These are phyloP conservation scores for Dallia pectoralis DNA, from an alignment of 2,797 vertebrate genomes.

Conservation along the genomic window DNA sequence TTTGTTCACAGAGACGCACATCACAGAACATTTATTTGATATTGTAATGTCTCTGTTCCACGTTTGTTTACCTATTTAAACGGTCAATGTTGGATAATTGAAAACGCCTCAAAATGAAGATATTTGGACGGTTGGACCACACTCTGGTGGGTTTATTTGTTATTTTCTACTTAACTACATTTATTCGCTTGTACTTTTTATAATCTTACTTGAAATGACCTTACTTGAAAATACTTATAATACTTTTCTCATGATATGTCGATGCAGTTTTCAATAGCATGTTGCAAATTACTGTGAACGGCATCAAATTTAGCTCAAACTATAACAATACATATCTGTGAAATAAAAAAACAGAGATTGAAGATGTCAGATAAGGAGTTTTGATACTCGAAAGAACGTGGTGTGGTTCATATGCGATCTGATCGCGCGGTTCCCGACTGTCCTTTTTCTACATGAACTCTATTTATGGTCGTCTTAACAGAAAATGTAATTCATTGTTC, in stretches of 20 bases:
- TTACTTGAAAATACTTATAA: not conserved
- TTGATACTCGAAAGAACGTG: too few species aligned
- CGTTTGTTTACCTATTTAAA: not conserved
- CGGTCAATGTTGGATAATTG: slow-evolving; percentile 54
- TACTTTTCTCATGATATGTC: not conserved
- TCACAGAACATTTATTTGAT: slow-evolving; percentile 18
- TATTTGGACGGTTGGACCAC: slow-evolving; percentile 75
- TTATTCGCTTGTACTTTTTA: not conserved
- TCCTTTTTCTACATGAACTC: too few species aligned
- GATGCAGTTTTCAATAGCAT: not conserved
- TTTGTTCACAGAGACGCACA: slow-evolving; percentile 19
- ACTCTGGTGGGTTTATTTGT: slow-evolving; percentile 76
- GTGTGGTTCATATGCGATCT: not conserved
- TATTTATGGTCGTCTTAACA: too few species aligned
- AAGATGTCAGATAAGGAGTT: slow-evolving; percentile 7
- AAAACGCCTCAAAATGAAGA: slow-evolving; percentile 78
- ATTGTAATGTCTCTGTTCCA: not conserved
- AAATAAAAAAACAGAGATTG: not conserved
- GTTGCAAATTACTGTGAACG: not conserved
- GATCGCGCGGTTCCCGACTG: too few species aligned
- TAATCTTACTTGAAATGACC: not conserved
- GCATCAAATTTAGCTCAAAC: not conserved
- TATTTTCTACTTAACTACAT: slow-evolving; percentile 10
- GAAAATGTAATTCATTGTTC: too few species aligned
- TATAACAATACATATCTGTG: not conserved